phyloP scores from a whole-genome alignment of 2,888 invertebrate species.

The Acrobasis suavella region DNA sequence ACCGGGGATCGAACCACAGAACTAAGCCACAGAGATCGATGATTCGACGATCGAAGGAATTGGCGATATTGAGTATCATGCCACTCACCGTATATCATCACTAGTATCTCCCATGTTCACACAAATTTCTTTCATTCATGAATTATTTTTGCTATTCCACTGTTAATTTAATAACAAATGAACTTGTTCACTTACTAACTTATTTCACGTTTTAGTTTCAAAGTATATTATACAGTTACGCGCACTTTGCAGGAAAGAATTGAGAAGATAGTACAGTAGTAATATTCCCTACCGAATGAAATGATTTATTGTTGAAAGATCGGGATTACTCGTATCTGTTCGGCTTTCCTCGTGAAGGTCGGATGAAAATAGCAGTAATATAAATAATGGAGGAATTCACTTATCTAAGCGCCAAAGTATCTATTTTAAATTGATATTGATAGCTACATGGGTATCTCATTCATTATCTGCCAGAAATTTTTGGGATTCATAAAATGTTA shows the following conservation, averaged over 20 bases:
- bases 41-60: no score
- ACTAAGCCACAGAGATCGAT: no score
- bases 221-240: no score
- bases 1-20: no score
- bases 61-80: no score
- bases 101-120: conserved; percentile 5
- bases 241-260: no score
- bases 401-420: neutral
- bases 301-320: neutral
- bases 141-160: neutral
- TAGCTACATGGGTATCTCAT: neutral
- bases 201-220: no score
- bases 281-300: no score
- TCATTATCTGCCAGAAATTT: neutral
- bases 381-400: neutral
- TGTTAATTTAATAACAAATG: neutral
- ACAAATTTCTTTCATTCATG: neutral
- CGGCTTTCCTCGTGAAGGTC: conserved; percentile 5
- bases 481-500: no score
- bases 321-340: neutral
- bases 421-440: conserved; percentile 5
- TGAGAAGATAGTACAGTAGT: no score
- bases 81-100: neutral
- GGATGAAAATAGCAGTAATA: conserved; percentile 3
- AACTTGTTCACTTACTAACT: neutral